Conservation (phyloP, 2,113 vertebrate genomes). For the Crypturellus undulatus region DNA sequence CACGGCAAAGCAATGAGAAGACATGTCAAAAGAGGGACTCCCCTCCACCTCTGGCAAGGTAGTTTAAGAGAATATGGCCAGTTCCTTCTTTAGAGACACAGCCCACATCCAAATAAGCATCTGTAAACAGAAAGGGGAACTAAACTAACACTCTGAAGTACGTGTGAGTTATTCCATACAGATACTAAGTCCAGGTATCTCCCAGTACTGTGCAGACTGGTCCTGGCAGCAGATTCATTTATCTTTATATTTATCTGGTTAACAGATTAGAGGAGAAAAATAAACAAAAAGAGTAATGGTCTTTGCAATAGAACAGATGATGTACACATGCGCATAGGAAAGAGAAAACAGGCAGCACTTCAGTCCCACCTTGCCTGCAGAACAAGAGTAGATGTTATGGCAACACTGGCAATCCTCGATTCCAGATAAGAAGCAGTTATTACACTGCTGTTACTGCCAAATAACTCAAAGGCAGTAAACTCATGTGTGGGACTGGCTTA, state of each 20-base stretch:
- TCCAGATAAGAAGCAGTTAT: neutral
- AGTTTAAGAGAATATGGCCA: neutral
- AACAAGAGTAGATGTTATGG: neutral
- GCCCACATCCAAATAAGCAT: neutral
- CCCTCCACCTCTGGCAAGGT: neutral
- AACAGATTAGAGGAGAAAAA: neutral
- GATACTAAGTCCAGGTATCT: neutral
- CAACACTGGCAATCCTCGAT: neutral
- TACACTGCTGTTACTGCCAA: no score
- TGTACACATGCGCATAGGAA: neutral
- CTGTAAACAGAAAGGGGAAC: neutral
- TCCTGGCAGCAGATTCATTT: neutral
- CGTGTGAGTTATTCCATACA: neutral
- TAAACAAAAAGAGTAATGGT: neutral
- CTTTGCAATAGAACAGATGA: neutral
- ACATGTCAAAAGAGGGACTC: neutral
- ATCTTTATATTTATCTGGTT: neutral
- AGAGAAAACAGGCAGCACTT: neutral
- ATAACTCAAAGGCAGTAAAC: neutral
- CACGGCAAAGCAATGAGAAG: rapidly evolving
- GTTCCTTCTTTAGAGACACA: neutral
- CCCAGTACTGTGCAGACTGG: neutral
- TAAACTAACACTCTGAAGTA: neutral
- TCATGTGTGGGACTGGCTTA: neutral
- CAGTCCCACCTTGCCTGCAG: neutral